phyloP scores from a whole-genome alignment of 2,797 vertebrate species.

The Anabacerthia variegaticeps region DNA sequence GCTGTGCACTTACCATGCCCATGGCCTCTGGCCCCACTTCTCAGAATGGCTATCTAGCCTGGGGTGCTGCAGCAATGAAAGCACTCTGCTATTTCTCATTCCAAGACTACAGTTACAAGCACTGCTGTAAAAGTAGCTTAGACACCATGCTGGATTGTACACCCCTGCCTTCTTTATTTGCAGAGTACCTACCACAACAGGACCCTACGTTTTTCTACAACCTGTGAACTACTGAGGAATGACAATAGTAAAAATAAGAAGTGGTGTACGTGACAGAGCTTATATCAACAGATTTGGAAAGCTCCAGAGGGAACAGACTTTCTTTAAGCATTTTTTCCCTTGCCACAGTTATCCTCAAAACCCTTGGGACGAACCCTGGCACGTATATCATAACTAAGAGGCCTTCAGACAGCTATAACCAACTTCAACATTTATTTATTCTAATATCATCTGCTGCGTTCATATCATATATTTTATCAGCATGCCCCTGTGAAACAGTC shows the following conservation, averaged over 20 bases:
- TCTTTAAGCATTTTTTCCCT: background rate
- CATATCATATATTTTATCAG: constrained; percentile 6
- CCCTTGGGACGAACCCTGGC: constrained; percentile 8
- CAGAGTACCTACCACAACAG: background rate
- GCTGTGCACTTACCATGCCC: background rate
- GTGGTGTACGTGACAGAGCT: background rate
- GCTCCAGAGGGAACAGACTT: background rate
- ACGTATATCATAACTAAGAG: constrained; percentile 48
- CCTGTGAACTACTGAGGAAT: background rate
- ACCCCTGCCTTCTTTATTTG: background rate
- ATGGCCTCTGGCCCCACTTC: background rate
- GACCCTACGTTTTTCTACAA: background rate
- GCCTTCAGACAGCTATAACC: constrained; percentile 52
- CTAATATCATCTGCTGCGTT: constrained; percentile 25
- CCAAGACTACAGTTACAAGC: background rate
- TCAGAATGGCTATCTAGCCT: background rate
- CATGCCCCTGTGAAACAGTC: background rate
- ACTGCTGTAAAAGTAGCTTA: background rate
- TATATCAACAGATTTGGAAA: background rate
- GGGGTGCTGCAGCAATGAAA: background rate
- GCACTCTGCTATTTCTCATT: background rate
- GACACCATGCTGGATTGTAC: background rate
- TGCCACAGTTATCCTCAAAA: constrained; percentile 23
- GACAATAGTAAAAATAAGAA: constrained; percentile 7
- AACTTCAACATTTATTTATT: constrained; percentile 59